These are phyloP conservation scores for Apotomis betuletana DNA, from an alignment of 2,888 invertebrate genomes.

Conservation along the genomic window DNA sequence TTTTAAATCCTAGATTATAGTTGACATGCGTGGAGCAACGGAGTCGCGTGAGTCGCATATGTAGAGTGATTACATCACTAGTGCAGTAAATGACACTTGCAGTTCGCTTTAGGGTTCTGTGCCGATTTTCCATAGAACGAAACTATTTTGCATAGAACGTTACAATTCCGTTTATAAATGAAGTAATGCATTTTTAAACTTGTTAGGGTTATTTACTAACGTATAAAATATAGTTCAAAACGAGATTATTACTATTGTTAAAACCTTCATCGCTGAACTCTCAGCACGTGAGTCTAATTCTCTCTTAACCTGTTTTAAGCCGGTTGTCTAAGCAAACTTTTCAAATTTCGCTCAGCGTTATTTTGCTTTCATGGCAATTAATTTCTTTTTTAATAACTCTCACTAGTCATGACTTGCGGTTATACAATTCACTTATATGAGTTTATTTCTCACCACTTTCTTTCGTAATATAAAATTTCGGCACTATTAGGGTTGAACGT, in stretches of 20 bases:
- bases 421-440: constrained; percentile 9
- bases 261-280: neutral
- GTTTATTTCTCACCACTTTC: constrained; percentile 3
- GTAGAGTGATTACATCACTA: constrained; percentile 69
- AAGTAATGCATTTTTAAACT: neutral
- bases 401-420: constrained; percentile 21
- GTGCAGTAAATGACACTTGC: constrained; percentile 46
- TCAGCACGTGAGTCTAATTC: neutral
- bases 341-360: constrained; percentile 20
- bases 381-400: constrained; percentile 20
- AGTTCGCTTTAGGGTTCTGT: constrained; percentile 35
- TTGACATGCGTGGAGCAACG: constrained; percentile 74
- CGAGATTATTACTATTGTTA: neutral
- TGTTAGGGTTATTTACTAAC: neutral
- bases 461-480: neutral
- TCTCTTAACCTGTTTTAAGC: constrained; percentile 29
- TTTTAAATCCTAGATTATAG: constrained; percentile 81
- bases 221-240: neutral
- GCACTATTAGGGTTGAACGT: too few relatives aligned
- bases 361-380: constrained; percentile 22
- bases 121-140: neutral
- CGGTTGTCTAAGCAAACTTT: constrained; percentile 10
- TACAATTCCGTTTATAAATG: neutral
- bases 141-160: neutral
- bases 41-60: constrained; percentile 71